Conservation (phyloP, 2,797 vertebrate species). For the Macroramphosus scolopax region DNA sequence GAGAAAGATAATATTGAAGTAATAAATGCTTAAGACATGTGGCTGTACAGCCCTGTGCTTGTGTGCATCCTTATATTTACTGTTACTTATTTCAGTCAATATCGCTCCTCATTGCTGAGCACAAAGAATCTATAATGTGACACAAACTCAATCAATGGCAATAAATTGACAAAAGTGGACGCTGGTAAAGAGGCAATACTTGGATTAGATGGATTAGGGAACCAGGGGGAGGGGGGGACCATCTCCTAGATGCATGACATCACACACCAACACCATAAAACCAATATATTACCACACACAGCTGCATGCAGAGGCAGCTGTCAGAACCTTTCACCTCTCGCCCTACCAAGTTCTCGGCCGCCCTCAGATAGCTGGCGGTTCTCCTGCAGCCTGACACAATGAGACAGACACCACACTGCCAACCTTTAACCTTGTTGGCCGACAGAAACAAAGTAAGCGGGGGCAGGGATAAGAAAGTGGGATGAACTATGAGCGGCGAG, state of each 20-base stretch:
- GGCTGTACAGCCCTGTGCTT: too few relatives aligned
- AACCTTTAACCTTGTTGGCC: constrained; percentile 50
- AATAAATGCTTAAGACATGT: too few relatives aligned
- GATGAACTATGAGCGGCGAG: constrained; percentile 36
- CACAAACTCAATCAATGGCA: too few relatives aligned
- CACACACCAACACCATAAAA: constrained; percentile 6
- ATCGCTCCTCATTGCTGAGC: too few relatives aligned
- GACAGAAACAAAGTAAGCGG: constrained; percentile 37
- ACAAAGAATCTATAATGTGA: too few relatives aligned
- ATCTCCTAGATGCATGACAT: neutral
- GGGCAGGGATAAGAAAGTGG: constrained; percentile 17
- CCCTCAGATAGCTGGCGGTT: constrained; percentile 36
- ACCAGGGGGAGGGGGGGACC: too few relatives aligned
- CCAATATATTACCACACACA: constrained; percentile 17
- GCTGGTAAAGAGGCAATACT: too few relatives aligned
- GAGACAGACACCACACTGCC: constrained; percentile 31
- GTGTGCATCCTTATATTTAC: too few relatives aligned
- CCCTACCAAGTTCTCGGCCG: constrained; percentile 22
- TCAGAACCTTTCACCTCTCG: constrained; percentile 52
- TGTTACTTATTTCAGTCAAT: too few relatives aligned
- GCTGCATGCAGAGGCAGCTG: constrained; percentile 32
- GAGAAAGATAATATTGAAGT: constrained; percentile 8
- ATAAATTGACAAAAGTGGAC: too few relatives aligned
- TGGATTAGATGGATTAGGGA: too few relatives aligned
- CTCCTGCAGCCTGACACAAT: constrained; percentile 30